Evolutionary conservation across 2,113 vertebrate species (phyloP).

Genomic region (Furnarius figulus): DNA sequence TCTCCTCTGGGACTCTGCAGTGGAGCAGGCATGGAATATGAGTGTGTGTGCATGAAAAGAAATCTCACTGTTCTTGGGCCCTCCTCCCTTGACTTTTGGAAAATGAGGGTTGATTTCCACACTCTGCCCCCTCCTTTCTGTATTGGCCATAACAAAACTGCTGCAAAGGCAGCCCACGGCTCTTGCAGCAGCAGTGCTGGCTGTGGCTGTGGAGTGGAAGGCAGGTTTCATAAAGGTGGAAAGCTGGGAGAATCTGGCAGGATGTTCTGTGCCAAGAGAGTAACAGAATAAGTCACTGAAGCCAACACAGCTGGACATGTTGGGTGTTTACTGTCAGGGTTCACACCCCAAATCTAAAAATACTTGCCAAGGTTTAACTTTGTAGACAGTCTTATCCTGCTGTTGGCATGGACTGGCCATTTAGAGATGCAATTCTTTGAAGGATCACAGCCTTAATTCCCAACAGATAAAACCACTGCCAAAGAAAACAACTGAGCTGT

Average conservation of each 20-base stretch:
- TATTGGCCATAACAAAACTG: background rate
- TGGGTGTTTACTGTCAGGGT: background rate
- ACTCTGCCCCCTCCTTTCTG: background rate
- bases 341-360: background rate
- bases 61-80: background rate
- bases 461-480: background rate
- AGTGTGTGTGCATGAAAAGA: background rate
- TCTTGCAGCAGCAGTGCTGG: fast-evolving
- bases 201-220: background rate
- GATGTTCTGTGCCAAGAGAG: background rate
- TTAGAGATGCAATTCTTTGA: background rate
- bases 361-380: background rate
- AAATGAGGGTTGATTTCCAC: background rate
- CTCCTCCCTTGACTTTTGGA: background rate
- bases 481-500: background rate
- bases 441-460: background rate
- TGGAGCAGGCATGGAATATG: background rate
- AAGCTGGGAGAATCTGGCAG: background rate
- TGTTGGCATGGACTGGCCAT: background rate
- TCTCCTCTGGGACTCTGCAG: background rate
- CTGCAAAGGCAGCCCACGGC: background rate
- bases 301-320: background rate
- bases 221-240: background rate
- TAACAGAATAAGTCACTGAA: background rate
- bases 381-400: background rate